phyloP scores from a whole-genome alignment of 1,140 invertebrate species.

The Brevipalpus yothersi region DNA sequence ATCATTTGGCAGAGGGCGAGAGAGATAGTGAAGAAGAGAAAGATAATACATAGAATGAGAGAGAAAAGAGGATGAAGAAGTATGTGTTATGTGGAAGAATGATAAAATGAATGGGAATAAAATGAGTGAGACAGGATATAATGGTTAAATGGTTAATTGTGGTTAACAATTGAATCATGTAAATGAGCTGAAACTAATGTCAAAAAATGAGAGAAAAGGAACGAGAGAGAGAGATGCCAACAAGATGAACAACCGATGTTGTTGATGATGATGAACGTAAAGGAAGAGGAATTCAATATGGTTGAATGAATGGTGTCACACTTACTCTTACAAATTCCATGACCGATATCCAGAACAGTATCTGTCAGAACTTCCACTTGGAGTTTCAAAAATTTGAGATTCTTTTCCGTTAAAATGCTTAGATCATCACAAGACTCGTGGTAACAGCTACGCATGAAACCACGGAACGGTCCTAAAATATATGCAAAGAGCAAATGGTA shows the following conservation, averaged over 20 bases:
- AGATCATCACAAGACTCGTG: conserved; percentile 19
- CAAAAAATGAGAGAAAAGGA: background rate
- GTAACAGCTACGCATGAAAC: conserved; percentile 21
- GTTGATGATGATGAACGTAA: background rate
- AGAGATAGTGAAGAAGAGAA: too few relatives aligned
- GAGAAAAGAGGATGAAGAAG: too few relatives aligned
- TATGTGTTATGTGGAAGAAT: too few relatives aligned
- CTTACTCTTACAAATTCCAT: background rate
- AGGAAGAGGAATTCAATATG: background rate
- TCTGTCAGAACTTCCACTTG: conserved; percentile 13
- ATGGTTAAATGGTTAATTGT: background rate
- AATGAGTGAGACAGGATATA: background rate
- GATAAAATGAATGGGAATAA: background rate
- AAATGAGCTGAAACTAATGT: too few relatives aligned
- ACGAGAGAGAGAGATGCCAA: background rate
- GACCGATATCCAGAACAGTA: conserved; percentile 10
- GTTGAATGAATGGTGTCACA: background rate
- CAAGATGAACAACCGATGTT: background rate
- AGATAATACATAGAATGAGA: too few relatives aligned
- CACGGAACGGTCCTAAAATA: conserved; percentile 20
- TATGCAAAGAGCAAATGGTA: background rate
- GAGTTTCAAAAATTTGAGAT: conserved; percentile 14
- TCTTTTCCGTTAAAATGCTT: conserved; percentile 10
- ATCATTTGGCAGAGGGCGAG: too few relatives aligned
- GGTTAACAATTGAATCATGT: too few relatives aligned